These are phyloP conservation scores for Perizoma flavofasciatum DNA, from an alignment of 2,888 invertebrate genomes.

Conservation along the genomic window DNA sequence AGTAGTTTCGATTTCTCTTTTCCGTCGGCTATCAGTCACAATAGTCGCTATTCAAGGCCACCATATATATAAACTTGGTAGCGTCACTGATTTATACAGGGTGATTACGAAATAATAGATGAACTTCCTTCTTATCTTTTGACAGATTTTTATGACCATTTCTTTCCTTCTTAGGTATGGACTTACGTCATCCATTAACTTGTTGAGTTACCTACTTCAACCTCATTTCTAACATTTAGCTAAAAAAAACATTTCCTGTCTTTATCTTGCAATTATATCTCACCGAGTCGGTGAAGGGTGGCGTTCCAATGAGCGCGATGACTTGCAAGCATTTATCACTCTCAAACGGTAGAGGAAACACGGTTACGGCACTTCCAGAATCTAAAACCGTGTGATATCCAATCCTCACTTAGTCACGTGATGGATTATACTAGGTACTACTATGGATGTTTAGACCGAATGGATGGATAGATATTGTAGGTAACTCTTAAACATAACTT, in stretches of 20 bases:
- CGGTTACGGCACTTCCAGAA: constrained; percentile 6
- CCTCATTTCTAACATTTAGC: background rate
- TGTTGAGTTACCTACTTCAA: constrained; percentile 15
- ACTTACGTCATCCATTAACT: constrained; percentile 8
- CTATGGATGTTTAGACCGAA: too few relatives aligned
- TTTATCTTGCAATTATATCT: constrained; percentile 10
- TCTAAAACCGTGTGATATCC: constrained; percentile 15
- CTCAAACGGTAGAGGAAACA: constrained; percentile 5
- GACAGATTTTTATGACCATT: constrained; percentile 13
- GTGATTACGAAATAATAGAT: too few relatives aligned
- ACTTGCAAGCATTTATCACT: constrained; percentile 26
- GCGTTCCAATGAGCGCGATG: constrained; percentile 10
- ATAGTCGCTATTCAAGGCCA: too few relatives aligned
- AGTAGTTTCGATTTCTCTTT: too few relatives aligned
- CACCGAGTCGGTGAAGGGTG: constrained; percentile 3
- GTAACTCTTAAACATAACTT: too few relatives aligned
- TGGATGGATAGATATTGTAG: too few relatives aligned
- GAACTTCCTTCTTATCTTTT: too few relatives aligned
- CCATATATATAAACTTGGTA: too few relatives aligned
- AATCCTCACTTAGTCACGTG: constrained; percentile 9
- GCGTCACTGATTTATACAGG: too few relatives aligned
- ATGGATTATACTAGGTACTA: constrained; percentile 10
- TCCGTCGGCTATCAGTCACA: too few relatives aligned
- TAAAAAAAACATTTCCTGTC: constrained; percentile 11
- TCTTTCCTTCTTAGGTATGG: background rate